phyloP scores from a whole-genome alignment of 2,113 vertebrate species.

The Monopterus albus region DNA sequence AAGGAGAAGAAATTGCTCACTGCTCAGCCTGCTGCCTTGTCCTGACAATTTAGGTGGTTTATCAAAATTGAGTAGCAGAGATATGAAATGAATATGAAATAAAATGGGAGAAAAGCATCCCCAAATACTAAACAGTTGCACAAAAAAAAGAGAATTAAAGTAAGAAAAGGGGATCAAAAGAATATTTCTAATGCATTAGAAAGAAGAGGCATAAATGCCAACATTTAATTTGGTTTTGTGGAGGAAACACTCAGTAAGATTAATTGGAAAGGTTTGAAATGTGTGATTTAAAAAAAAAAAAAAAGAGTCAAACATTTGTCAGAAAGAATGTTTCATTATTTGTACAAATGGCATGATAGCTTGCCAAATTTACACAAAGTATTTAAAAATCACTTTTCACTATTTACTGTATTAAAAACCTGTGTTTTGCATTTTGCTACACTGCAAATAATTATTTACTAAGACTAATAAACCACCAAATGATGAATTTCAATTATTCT shows the following conservation, averaged over 20 bases:
- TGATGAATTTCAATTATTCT: not conserved
- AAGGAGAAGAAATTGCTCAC: conserved; percentile 65
- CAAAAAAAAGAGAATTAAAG: not conserved
- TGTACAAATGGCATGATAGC: not conserved
- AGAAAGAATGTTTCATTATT: not conserved
- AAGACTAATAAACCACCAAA: conserved; percentile 6
- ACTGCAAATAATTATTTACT: not conserved
- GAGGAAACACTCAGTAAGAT: not conserved
- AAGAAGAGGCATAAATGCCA: not conserved
- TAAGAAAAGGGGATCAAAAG: not conserved
- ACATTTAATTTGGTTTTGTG: not conserved
- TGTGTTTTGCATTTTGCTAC: not conserved
- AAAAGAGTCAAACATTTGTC: not conserved
- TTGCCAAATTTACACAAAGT: not conserved
- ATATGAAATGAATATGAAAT: conserved; percentile 31
- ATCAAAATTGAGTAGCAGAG: conserved; percentile 18
- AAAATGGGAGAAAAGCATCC: not conserved
- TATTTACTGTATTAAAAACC: not conserved
- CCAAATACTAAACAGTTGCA: not conserved
- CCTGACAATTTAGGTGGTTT: conserved; percentile 32
- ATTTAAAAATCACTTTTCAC: conserved; percentile 3
- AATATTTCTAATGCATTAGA: not conserved
- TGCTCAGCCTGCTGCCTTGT: conserved; percentile 45
- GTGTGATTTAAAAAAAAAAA: not conserved
- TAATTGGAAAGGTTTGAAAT: conserved; percentile 7